Evolutionary conservation across 2,888 invertebrate genomes (phyloP).

Genomic region (Drosophila falleni): DNA sequence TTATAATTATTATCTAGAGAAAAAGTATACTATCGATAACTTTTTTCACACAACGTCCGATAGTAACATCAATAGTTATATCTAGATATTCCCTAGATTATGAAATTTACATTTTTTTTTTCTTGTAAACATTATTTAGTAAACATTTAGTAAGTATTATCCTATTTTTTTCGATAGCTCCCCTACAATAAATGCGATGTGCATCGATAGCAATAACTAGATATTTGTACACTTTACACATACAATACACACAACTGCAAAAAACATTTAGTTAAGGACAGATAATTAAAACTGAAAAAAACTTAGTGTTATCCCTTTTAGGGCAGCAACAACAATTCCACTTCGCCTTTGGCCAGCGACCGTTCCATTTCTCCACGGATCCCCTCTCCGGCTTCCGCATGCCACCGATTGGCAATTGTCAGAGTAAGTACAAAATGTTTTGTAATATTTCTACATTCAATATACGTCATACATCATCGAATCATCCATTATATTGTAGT

Average conservation of each 20-base stretch:
- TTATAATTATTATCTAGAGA: not conserved
- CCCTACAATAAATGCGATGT: too few relatives aligned
- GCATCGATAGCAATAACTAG: too few relatives aligned
- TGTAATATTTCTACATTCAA: not conserved
- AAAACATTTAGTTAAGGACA: constrained; percentile 83
- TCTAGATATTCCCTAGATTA: not conserved
- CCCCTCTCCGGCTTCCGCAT: constrained; percentile 94
- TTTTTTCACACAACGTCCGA: too few relatives aligned
- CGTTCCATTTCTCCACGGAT: constrained; percentile 94
- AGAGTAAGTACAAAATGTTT: constrained; percentile 89
- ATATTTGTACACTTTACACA: constrained; percentile 23
- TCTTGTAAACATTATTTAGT: too few relatives aligned
- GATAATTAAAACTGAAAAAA: constrained; percentile 85
- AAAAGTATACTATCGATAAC: too few relatives aligned
- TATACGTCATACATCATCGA: constrained; percentile 1
- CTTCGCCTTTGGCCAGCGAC: constrained; percentile 95
- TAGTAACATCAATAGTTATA: too few relatives aligned
- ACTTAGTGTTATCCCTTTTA: constrained; percentile 95
- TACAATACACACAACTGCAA: constrained; percentile 21
- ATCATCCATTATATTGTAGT: not conserved
- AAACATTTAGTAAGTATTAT: too few relatives aligned
- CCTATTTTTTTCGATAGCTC: too few relatives aligned
- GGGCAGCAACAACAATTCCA: constrained; percentile 98
- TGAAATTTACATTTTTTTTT: too few relatives aligned
- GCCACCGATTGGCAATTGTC: constrained; percentile 95